Conservation (phyloP, 2,113 vertebrate species). For the Arenaria interpres region DNA sequence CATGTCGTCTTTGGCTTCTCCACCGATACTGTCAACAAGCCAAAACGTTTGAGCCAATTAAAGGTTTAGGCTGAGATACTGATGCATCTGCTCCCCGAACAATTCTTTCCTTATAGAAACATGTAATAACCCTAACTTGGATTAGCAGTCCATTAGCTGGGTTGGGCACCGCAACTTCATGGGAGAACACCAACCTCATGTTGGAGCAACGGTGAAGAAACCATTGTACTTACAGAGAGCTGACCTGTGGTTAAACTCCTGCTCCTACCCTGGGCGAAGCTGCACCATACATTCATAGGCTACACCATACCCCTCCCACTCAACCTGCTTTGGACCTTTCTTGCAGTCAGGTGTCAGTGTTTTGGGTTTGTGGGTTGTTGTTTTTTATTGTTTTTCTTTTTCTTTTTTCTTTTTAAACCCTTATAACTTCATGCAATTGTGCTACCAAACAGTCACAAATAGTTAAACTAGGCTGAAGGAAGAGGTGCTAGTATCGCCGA, state of each 20-base stretch:
- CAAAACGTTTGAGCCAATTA: background rate
- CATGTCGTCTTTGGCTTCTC: background rate
- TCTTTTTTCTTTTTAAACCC: background rate
- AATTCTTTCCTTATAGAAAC: background rate
- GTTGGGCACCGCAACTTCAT: background rate
- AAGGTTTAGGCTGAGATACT: background rate
- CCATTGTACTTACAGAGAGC: background rate
- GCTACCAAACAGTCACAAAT: background rate
- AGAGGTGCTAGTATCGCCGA: background rate
- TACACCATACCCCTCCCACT: background rate
- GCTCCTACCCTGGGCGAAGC: background rate
- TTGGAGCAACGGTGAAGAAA: background rate
- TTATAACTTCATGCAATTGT: background rate
- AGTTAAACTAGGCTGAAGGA: background rate
- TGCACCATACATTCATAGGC: background rate
- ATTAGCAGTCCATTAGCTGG: background rate
- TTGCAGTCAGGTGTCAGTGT: background rate
- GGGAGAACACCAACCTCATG: background rate
- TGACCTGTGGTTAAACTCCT: background rate
- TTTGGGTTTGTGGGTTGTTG: background rate
- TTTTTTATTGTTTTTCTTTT: background rate
- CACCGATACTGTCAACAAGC: background rate
- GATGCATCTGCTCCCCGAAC: background rate
- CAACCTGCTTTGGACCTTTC: background rate
- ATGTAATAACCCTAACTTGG: background rate